Conservation (phyloP, 2,888 invertebrate genomes). For the Cylindroiulus punctatus region DNA sequence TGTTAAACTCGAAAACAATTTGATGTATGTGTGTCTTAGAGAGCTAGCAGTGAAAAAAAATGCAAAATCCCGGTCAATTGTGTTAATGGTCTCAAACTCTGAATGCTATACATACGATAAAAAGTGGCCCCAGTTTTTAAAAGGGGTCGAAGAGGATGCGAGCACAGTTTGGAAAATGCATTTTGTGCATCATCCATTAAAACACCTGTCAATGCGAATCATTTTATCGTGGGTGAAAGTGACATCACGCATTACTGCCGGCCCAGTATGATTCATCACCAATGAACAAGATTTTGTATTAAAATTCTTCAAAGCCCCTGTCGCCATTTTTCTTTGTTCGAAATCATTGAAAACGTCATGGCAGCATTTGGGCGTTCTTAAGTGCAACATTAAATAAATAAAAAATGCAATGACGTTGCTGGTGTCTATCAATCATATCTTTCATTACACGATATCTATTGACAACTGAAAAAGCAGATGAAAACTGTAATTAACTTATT, state of each 20-base stretch:
- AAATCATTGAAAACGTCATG: slow-evolving; percentile 27
- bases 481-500: slow-evolving; percentile 42
- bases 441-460: slow-evolving; percentile 34
- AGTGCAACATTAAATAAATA: slow-evolving; percentile 38
- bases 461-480: slow-evolving; percentile 42
- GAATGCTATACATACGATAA: too few species aligned
- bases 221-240: slow-evolving; percentile 24
- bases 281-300: not conserved
- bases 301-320: not conserved
- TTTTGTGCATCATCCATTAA: slow-evolving; percentile 37
- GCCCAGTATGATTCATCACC: slow-evolving; percentile 5
- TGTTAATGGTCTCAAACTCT: too few species aligned
- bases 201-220: slow-evolving; percentile 35
- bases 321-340: slow-evolving; percentile 33
- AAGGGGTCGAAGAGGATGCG: slow-evolving; percentile 34
- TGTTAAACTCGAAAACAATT: too few species aligned
- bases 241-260: slow-evolving; percentile 19
- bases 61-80: too few species aligned
- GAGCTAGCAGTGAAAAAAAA: too few species aligned
- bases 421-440: slow-evolving; percentile 19
- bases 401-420: not conserved
- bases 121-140: not conserved
- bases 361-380: not conserved
- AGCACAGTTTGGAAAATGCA: slow-evolving; percentile 14
- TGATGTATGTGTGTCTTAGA: too few species aligned